Evolutionary conservation across 2,113 vertebrate species (phyloP), one percentile per base, ranked within the genome.

Genomic region (Melanerpes aurifrons): DNA sequence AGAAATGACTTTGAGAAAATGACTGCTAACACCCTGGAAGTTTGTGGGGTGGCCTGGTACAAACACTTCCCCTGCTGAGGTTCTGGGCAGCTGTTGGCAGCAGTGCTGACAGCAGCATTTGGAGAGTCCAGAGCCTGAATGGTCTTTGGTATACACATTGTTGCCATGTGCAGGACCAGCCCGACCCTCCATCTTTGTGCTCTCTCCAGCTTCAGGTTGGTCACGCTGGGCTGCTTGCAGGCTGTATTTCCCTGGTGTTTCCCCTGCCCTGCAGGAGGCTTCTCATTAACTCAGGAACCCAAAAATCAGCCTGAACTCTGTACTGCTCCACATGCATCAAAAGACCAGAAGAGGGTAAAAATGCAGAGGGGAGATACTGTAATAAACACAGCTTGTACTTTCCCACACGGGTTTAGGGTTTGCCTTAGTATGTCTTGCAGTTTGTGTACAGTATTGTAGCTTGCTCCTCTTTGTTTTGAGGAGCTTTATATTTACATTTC

Each of bases 401-500:
- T 87, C 78, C 91, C 84, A 91, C 40, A 5, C 45, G 3, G 16
- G 7, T 71, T 53, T 68, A 32, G 24, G 25, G 63, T 75, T 87
- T 54, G 37, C 29, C 35, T 10, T 71, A 16, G 71, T 32, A 31
- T 68, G 37, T 56, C 73, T 81, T 86, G 37, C 31, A 10, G 63
- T 92, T 69, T 47, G 18, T 79, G n/a, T 76, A 10, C 18, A 59
- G 47, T n/a, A 82, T 79, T 69, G 56, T n/a, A 37, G 75, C 89
- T 89, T 74, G 29, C 40, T 94, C n/a, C 59, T 89, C 50, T 79
- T 96, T 92, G 78, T 89, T 89, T 92, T 87, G 74, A 95, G 71
- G 28, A 72, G 78, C 68, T 80, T 87, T 89, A 7, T 87, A 20
- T 79, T 95, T 94, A 92, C 56, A 29, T 94, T 89, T 89, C 87